These are phyloP conservation scores for Bos indicus DNA, from an alignment of 2,113 vertebrate genomes.

Conservation along the genomic window DNA sequence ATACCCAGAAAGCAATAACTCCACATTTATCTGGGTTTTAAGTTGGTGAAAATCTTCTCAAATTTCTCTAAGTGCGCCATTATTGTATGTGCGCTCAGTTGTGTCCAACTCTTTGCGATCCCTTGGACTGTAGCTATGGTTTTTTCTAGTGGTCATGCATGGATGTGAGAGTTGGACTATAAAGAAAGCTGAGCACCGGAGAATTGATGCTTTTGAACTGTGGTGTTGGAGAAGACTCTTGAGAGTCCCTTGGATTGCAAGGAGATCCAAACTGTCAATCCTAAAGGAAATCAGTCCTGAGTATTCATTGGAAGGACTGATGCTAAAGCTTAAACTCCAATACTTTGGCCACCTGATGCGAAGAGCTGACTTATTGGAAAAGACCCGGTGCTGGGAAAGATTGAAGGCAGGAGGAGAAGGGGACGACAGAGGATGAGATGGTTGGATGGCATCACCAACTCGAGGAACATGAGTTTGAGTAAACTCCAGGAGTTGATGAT, in stretches of 20 bases:
- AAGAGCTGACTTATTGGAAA: neutral
- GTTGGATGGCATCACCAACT: neutral
- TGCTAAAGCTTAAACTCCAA: neutral
- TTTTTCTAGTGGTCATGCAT: neutral
- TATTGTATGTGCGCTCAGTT: neutral
- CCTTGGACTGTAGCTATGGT: neutral
- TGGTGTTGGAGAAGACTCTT: neutral
- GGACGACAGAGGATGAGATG: neutral
- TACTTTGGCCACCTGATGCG: neutral
- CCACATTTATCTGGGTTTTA: neutral
- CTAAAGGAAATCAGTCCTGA: neutral
- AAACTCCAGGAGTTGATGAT: neutral
- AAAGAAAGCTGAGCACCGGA: fast-evolving
- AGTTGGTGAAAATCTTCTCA: neutral
- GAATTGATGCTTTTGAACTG: neutral
- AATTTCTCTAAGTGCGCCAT: neutral
- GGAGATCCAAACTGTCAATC: neutral
- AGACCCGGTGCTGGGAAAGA: neutral
- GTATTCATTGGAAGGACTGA: neutral
- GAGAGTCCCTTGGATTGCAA: neutral
- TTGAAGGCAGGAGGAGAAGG: neutral
- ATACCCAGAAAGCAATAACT: neutral
- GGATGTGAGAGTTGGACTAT: neutral
- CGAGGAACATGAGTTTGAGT: neutral
- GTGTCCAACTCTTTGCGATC: neutral